phyloP scores from a whole-genome alignment of 1,140 invertebrate genomes.

The Zaprionus taronus region DNA sequence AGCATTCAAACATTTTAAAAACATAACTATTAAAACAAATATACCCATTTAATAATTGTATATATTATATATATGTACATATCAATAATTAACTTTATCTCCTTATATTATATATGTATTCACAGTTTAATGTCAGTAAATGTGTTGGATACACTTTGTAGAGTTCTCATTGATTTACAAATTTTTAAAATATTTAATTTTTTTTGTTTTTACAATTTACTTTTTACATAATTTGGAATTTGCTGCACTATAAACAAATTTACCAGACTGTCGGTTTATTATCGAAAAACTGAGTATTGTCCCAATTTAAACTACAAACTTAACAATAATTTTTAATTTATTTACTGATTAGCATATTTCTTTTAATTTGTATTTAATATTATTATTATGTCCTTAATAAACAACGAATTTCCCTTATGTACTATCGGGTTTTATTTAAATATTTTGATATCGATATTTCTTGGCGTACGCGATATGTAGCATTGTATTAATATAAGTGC shows the following conservation, averaged over 20 bases:
- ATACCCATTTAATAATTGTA: not conserved
- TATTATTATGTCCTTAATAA: not conserved
- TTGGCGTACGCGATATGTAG: conserved; percentile 22
- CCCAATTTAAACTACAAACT: not conserved
- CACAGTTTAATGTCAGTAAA: not conserved
- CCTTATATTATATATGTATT: not conserved
- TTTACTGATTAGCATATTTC: not conserved
- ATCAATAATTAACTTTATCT: not conserved
- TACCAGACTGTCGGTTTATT: conserved; percentile 8
- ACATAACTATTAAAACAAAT: not conserved
- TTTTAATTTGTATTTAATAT: not conserved
- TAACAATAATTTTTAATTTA: not conserved
- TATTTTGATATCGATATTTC: conserved; percentile 26
- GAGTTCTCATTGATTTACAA: not conserved
- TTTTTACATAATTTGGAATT: conserved; percentile 28
- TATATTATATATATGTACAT: not conserved
- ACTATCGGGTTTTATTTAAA: conserved; percentile 18
- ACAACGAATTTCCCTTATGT: not conserved
- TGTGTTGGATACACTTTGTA: not conserved
- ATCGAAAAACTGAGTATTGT: conserved; percentile 5
- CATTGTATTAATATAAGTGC: conserved; percentile 67
- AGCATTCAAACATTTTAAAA: not conserved
- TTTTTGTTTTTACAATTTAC: not conserved
- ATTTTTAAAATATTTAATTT: not conserved
- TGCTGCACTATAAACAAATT: conserved; percentile 18